A percentile compares a stretch with the other conserved stretches of the same genome.
phyloP scores from a whole-genome alignment of 2,113 vertebrate species.

The Dicerorhinus sumatrensis region DNA sequence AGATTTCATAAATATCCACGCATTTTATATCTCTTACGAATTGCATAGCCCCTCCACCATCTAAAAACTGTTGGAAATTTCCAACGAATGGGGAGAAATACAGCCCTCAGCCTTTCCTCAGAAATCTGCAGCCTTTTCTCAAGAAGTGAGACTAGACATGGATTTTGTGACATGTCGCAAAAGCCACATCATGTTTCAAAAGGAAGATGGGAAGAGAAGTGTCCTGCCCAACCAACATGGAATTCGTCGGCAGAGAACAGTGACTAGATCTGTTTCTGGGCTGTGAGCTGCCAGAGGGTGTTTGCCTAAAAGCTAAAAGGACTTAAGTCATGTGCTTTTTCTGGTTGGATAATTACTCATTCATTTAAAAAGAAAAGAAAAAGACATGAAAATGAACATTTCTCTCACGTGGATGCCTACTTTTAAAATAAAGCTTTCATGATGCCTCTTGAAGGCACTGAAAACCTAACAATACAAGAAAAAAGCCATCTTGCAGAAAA shows the following conservation, averaged over 20 bases:
- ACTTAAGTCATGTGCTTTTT: neutral
- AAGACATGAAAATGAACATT: neutral
- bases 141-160: neutral
- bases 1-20: neutral
- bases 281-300: neutral
- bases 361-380: conserved; percentile 38
- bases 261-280: no score
- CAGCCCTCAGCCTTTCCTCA: neutral
- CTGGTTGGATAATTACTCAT: neutral
- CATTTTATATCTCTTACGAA: neutral
- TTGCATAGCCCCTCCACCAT: neutral
- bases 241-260: neutral
- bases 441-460: neutral
- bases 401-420: neutral
- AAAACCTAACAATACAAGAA: neutral
- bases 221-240: neutral
- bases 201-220: neutral
- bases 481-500: neutral
- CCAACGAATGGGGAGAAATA: neutral
- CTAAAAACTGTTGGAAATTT: neutral
- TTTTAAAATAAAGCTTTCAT: conserved; percentile 25
- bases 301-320: neutral
- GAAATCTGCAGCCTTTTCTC: neutral
- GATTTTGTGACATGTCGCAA: neutral
- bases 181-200: neutral